A percentile compares a stretch with the other conserved stretches of the same genome.
Evolutionary conservation across 2,113 vertebrate species (phyloP).

Genomic region (Motacilla tschutschensis): DNA sequence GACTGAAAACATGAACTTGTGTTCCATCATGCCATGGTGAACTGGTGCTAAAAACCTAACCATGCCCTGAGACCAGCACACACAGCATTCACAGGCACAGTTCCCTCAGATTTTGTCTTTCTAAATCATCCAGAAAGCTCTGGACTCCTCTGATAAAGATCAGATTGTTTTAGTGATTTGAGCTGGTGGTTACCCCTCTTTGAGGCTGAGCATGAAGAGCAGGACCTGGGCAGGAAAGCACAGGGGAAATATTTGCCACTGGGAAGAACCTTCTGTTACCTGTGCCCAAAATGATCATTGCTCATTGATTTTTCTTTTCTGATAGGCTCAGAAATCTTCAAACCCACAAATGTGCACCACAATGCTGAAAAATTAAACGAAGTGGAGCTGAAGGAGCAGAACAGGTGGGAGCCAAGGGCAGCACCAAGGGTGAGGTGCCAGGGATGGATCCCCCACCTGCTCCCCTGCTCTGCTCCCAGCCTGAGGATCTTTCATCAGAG

Average conservation of each 20-base stretch:
- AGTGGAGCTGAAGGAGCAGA: background rate
- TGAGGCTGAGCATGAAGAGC: slow-evolving; percentile 74
- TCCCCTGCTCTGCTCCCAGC: background rate
- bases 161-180: slow-evolving; percentile 48
- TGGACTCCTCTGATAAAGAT: background rate
- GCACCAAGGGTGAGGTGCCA: background rate
- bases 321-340: background rate
- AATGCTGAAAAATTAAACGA: background rate
- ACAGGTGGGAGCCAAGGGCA: background rate
- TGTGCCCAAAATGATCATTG: fast-evolving
- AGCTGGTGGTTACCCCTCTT: slow-evolving; percentile 67
- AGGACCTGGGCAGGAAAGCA: slow-evolving; percentile 48
- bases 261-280: background rate
- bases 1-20: background rate
- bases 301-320: background rate
- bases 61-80: background rate
- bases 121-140: background rate
- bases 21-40: background rate
- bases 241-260: background rate
- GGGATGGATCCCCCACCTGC: background rate
- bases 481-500: background rate
- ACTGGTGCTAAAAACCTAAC: background rate
- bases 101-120: background rate
- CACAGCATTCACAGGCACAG: background rate
- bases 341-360: background rate